These are phyloP conservation scores for Fringilla coelebs DNA, from an alignment of 2,797 vertebrate genomes.

Conservation along the genomic window DNA sequence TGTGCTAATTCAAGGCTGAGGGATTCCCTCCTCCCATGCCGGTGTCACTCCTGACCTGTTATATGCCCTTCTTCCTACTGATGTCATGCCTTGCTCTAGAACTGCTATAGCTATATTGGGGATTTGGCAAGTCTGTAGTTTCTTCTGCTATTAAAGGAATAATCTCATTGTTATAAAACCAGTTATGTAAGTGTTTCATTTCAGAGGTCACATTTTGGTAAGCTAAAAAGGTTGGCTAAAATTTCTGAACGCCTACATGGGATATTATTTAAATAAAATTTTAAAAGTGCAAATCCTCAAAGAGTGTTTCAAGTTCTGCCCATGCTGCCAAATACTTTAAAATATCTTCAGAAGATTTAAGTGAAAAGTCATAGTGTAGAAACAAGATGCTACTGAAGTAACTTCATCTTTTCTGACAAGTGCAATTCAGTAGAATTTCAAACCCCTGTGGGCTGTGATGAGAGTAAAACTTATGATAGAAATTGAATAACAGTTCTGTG, in stretches of 20 bases:
- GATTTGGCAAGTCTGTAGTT: neutral
- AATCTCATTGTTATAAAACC: constrained; percentile 35
- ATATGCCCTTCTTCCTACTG: neutral
- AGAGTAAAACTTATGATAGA: neutral
- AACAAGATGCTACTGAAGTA: neutral
- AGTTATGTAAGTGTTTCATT: constrained; percentile 41
- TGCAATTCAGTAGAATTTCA: neutral
- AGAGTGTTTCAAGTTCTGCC: neutral
- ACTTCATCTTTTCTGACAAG: neutral
- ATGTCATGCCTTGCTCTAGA: neutral
- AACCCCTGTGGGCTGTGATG: neutral
- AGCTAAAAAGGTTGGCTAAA: neutral
- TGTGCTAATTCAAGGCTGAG: neutral
- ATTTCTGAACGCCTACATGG: neutral
- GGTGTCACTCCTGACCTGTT: neutral
- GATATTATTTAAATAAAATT: neutral
- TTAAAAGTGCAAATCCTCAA: neutral
- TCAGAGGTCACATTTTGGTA: constrained; percentile 19
- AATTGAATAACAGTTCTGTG: neutral
- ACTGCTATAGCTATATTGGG: neutral
- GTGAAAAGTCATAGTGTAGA: neutral
- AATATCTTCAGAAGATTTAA: neutral
- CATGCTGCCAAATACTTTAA: neutral
- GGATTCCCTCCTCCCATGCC: neutral
- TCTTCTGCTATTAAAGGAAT: neutral